A percentile compares a stretch with the other conserved stretches of the same genome.
phyloP scores from a whole-genome alignment of 2,797 vertebrate species.

The Ceryle rudis region DNA sequence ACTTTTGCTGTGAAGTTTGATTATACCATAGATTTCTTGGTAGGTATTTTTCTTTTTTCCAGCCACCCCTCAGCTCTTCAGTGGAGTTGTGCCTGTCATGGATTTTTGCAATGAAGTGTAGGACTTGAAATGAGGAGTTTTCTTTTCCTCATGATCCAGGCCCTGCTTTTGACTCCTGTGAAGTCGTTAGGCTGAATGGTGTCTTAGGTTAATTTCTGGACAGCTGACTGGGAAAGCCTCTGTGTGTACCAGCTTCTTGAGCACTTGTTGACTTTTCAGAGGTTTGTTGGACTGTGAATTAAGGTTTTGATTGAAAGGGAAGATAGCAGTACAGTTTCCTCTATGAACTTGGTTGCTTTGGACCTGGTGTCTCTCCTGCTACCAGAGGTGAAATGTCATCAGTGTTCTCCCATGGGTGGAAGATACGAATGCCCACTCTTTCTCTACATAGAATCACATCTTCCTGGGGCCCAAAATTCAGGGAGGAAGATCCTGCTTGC shows the following conservation, averaged over 20 bases:
- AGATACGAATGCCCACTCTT: neutral
- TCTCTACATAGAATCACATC: neutral
- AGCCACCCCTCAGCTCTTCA: neutral
- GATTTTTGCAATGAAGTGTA: neutral
- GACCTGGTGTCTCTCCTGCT: neutral
- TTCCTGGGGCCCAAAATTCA: neutral
- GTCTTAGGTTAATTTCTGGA: neutral
- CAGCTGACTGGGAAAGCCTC: neutral
- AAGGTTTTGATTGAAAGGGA: neutral
- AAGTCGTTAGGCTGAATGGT: neutral
- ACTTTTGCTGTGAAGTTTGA: neutral
- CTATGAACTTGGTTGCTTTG: neutral
- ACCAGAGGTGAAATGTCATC: neutral
- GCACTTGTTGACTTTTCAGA: neutral
- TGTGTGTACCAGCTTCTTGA: neutral
- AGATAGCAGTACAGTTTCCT: neutral
- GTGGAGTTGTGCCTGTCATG: neutral
- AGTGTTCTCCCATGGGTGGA: neutral
- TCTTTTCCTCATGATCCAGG: neutral
- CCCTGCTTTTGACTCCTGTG: neutral
- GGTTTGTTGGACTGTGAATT: neutral
- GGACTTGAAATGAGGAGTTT: neutral
- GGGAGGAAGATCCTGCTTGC: neutral
- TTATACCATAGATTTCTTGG: neutral
- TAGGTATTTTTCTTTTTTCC: neutral